Evolutionary conservation across 2,888 invertebrate genomes (phyloP).

Genomic region (Apamea sordens): DNA sequence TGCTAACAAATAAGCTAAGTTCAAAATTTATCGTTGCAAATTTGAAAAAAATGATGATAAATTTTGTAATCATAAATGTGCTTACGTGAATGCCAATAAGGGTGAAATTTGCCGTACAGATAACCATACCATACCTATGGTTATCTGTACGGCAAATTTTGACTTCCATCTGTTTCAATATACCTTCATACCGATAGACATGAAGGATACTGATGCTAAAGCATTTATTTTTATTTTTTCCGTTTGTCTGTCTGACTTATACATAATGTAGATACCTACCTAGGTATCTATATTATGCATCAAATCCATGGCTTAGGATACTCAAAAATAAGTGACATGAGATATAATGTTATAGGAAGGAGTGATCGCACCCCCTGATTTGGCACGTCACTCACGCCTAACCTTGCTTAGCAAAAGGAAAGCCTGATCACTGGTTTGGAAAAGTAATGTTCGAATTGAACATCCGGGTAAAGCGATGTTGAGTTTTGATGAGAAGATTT

Average conservation of each 20-base stretch:
- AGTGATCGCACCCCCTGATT: constrained; percentile 6
- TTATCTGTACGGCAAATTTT: too few species aligned
- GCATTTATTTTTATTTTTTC: too few species aligned
- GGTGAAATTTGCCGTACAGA: background rate
- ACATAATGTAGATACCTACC: too few species aligned
- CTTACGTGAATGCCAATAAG: background rate
- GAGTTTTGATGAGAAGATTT: background rate
- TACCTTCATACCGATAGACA: too few species aligned
- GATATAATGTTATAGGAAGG: background rate
- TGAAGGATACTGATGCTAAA: too few species aligned
- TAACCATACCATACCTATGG: too few species aligned
- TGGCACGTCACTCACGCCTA: background rate
- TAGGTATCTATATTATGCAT: too few species aligned
- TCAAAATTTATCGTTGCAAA: background rate
- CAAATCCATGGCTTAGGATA: background rate
- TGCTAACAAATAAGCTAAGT: background rate
- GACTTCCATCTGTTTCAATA: background rate
- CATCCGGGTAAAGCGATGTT: constrained; percentile 5
- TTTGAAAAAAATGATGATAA: too few species aligned
- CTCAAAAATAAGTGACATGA: background rate
- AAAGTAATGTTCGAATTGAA: constrained; percentile 13
- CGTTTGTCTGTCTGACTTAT: too few species aligned
- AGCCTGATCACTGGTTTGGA: constrained; percentile 24
- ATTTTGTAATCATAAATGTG: background rate
- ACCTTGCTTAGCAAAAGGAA: constrained; percentile 6